A percentile compares a stretch with the other conserved stretches of the same genome.
These are phyloP conservation scores for Chionodraco myersi DNA, from an alignment of 2,113 vertebrate species.

Conservation along the genomic window DNA sequence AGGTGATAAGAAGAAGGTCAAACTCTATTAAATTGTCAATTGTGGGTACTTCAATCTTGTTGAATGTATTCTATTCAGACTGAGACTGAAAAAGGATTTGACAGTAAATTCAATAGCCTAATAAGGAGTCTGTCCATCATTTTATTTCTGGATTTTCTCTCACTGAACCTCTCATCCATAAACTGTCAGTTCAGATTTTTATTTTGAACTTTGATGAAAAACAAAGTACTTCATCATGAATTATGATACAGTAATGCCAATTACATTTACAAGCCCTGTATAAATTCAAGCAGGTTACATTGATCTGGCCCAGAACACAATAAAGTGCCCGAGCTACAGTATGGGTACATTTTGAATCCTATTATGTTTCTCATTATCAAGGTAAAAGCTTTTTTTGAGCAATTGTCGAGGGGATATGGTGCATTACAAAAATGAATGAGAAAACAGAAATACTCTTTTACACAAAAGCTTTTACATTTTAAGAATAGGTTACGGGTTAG, in stretches of 20 bases:
- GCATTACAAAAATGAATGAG: neutral
- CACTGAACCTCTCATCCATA: conserved; percentile 18
- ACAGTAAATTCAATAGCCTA: conserved; percentile 45
- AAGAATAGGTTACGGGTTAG: neutral
- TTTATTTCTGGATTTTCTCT: conserved; percentile 19
- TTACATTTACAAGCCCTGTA: conserved; percentile 1
- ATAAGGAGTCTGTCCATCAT: conserved; percentile 35
- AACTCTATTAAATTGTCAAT: conserved; percentile 6
- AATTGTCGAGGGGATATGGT: neutral
- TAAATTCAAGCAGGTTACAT: conserved; percentile 4
- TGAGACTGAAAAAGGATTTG: conserved; percentile 15
- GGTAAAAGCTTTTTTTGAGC: conserved; percentile 1
- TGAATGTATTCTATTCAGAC: conserved; percentile 30
- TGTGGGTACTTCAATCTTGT: conserved; percentile 31
- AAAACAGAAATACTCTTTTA: neutral
- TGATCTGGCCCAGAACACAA: conserved; percentile 5
- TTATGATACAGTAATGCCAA: neutral
- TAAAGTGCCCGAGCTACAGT: conserved; percentile 15
- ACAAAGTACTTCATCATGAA: neutral
- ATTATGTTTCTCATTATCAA: conserved; percentile 29
- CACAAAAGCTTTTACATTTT: neutral
- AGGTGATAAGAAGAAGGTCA: conserved; percentile 27
- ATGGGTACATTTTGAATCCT: neutral
- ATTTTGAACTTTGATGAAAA: conserved; percentile 29
- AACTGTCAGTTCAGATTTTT: conserved; percentile 38